A percentile compares a stretch with the other conserved stretches of the same genome.
Conservation (phyloP, 1,140 invertebrate genomes). For the Anoplophora glabripennis region DNA sequence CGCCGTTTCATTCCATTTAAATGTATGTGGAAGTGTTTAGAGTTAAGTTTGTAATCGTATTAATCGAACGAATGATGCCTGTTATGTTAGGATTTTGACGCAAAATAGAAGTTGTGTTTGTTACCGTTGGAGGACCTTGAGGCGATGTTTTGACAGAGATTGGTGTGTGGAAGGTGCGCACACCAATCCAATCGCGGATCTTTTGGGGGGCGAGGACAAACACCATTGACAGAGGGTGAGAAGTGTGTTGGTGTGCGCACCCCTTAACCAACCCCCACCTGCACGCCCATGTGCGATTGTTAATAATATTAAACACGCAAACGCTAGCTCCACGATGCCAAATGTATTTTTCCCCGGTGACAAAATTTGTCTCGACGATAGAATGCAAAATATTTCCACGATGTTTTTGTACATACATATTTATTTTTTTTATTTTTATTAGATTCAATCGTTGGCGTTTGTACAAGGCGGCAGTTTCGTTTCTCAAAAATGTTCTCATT, state of each 20-base stretch:
- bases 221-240: constrained; percentile 30
- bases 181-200: constrained; percentile 28
- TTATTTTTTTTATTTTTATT: not conserved
- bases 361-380: no score
- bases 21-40: constrained; percentile 32
- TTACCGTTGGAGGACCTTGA: constrained; percentile 10
- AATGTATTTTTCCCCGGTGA: no score
- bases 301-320: constrained; percentile 8
- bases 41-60: constrained; percentile 11
- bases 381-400: constrained; percentile 13
- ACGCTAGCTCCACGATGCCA: constrained; percentile 10
- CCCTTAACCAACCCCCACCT: constrained; percentile 29
- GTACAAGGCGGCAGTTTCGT: no score
- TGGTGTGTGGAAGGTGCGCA: constrained; percentile 38
- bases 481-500: no score
- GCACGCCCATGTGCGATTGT: constrained; percentile 24
- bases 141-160: constrained; percentile 23
- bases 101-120: no score
- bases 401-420: not conserved
- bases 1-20: constrained; percentile 30
- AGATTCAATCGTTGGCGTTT: no score
- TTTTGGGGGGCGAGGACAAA: not conserved
- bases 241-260: constrained; percentile 42
- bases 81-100: not conserved
- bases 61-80: not conserved